These are phyloP conservation scores for Theristicus caerulescens DNA, from an alignment of 2,113 vertebrate genomes.

Conservation along the genomic window DNA sequence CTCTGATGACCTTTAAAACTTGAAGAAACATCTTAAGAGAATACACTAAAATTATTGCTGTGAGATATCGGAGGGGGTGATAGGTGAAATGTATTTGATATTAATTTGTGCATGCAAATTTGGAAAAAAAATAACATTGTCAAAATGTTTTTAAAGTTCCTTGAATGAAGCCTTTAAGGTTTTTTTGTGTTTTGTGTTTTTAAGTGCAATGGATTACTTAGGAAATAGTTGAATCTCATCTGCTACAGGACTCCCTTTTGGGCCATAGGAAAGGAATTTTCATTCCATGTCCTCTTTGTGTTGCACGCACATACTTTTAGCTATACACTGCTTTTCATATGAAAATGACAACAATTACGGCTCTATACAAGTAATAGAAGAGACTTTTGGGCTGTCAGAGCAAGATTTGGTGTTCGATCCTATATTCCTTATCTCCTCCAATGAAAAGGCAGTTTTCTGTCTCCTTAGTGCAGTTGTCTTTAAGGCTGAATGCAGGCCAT, in stretches of 20 bases:
- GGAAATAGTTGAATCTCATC: neutral
- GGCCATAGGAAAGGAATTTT: neutral
- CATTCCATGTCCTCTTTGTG: neutral
- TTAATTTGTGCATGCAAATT: neutral
- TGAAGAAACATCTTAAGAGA: neutral
- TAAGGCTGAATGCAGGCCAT: neutral
- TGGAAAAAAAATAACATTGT: neutral
- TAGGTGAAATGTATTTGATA: neutral
- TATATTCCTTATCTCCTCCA: neutral
- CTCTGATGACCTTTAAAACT: conserved; percentile 8
- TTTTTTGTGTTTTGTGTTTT: neutral
- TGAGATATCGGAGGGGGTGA: neutral
- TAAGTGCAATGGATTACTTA: neutral
- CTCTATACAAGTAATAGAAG: neutral
- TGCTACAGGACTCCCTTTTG: neutral
- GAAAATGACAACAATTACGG: neutral
- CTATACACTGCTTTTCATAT: neutral
- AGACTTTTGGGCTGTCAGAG: neutral
- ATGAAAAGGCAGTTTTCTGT: neutral
- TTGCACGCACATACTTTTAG: neutral
- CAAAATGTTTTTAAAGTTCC: neutral
- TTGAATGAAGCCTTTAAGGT: neutral
- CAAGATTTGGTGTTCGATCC: neutral
- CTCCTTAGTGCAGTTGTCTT: neutral
- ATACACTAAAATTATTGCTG: neutral